Evolutionary conservation across 1,140 invertebrate genomes (phyloP), one percentile per base, ranked within the genome.

Genomic region (Drepana arcuata): DNA sequence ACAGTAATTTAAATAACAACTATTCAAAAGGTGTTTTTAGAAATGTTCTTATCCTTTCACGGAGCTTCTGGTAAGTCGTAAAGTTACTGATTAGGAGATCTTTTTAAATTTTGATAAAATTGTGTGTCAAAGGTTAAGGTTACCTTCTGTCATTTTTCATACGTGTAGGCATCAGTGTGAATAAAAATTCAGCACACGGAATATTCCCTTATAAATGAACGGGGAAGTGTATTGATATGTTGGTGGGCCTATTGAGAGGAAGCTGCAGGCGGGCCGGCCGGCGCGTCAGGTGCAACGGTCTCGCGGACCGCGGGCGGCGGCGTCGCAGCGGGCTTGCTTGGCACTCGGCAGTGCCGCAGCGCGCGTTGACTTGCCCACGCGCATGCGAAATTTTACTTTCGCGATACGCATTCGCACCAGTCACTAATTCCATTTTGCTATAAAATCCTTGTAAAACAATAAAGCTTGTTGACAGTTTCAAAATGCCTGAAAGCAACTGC

Each of bases 221-320:
- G n/a, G n/a, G n/a, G n/a, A n/a, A n/a, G n/a, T n/a, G n/a, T n/a
- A n/a, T n/a, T n/a, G n/a, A n/a, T n/a, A n/a, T n/a, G n/a, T n/a
- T n/a, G n/a, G n/a, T n/a, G n/a, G n/a, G n/a, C n/a, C n/a, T n/a
- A n/a, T n/a, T n/a, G n/a, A 26, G 24, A 35, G 45, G 54, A 52
- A 40, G 52, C 42, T 45, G 48, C 25, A 37, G 41, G 43, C 24
- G 45, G 38, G 21, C 40, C 36, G 24, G 48, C 36, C 42, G 48
- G 63, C 43, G 52, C 46, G 53, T 67, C 62, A 77, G 63, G 74
- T 79, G 72, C 74, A 72, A 70, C 55, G 69, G 41, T 59, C 73
- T 60, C n/a, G n/a, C 55, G 25, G 32, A 27, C 36, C 26, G 23
- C 40, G 38, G 37, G 28, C 14, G 4, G 24, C 28, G 13, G 10